Percentiles rank a stretch among this genome's conserved stretches.
phyloP scores from a whole-genome alignment of 2,888 invertebrate species.

The Folsomia manolachei region DNA sequence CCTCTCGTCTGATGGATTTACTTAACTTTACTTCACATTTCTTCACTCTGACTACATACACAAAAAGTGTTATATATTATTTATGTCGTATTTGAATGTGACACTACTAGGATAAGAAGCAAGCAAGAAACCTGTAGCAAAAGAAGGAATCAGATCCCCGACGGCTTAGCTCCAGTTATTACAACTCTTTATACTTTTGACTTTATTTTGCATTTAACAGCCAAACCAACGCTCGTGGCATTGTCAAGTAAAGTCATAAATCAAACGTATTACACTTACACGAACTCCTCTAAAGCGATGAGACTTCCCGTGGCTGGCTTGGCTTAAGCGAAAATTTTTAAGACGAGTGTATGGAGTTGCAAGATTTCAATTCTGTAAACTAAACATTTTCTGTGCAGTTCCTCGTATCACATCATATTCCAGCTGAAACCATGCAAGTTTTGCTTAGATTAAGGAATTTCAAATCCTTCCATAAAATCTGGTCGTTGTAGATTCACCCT shows the following conservation, averaged over 20 bases:
- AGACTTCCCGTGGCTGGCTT: neutral
- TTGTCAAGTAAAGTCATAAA: conserved; percentile 13
- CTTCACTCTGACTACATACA: neutral
- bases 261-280: conserved; percentile 11
- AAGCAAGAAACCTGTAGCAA: neutral
- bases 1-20: neutral
- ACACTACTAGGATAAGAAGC: neutral
- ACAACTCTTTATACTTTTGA: conserved; percentile 2
- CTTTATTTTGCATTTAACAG: neutral
- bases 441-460: neutral
- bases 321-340: too few species aligned
- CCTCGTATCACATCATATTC: too few species aligned
- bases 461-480: neutral
- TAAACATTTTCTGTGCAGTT: neutral
- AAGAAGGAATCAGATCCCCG: neutral
- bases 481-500: neutral
- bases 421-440: too few species aligned
- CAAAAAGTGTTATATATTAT: neutral
- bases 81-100: neutral
- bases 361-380: neutral
- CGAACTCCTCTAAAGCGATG: neutral
- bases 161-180: neutral
- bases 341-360: neutral
- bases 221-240: conserved; percentile 4
- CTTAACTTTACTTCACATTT: neutral